phyloP scores from a whole-genome alignment of 2,113 vertebrate species.

The Sapajus apella region DNA sequence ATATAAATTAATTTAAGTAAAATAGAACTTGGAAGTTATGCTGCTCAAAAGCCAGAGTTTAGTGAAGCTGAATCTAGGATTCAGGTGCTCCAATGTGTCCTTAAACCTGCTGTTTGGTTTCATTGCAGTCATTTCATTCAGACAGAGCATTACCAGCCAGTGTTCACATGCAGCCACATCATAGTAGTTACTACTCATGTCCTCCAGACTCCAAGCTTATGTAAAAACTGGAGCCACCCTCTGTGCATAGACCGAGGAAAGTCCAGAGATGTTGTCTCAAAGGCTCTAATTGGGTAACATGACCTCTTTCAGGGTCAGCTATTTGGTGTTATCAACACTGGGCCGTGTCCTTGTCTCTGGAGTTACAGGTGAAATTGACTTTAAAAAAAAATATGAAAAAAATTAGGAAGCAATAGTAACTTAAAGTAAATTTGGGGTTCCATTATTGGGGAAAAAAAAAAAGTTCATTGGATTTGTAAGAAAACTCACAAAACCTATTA shows the following conservation, averaged over 20 bases:
- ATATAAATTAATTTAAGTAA: background rate
- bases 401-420: background rate
- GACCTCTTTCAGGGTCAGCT: background rate
- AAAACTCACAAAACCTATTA: background rate
- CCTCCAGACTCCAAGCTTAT: background rate
- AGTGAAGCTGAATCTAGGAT: background rate
- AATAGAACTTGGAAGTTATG: background rate
- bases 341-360: background rate
- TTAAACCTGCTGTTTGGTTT: background rate
- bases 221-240: background rate
- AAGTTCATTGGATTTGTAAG: accelerated
- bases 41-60: background rate
- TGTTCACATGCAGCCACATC: background rate
- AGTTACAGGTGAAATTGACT: background rate
- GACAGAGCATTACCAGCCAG: background rate
- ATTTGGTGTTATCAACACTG: background rate
- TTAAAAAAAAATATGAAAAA: background rate
- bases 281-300: background rate
- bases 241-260: background rate
- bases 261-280: background rate
- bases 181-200: background rate
- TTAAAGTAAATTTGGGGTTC: background rate
- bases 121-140: background rate
- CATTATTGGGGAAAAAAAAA: background rate
- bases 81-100: background rate